Percentiles rank a stretch among this genome's conserved stretches.
These are phyloP conservation scores for Lasioglossum morio DNA, from an alignment of 2,888 invertebrate species.

Conservation along the genomic window DNA sequence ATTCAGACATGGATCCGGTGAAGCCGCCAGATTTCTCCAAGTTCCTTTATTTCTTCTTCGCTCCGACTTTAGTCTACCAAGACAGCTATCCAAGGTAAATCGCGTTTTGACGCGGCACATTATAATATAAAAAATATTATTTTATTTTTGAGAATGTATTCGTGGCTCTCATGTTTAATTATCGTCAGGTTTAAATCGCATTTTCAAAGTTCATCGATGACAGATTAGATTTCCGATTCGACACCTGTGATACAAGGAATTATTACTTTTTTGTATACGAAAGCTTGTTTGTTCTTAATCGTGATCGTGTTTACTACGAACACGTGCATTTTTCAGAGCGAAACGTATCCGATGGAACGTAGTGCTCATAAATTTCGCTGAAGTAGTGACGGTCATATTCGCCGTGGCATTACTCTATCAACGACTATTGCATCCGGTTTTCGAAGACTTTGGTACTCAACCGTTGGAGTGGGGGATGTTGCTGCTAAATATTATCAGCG, in stretches of 20 bases:
- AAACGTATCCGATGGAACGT: slow-evolving; percentile 90
- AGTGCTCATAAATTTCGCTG: slow-evolving; percentile 89
- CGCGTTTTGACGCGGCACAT: not conserved
- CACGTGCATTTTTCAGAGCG: slow-evolving; percentile 85
- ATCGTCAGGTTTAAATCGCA: not conserved
- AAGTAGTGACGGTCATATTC: slow-evolving; percentile 92
- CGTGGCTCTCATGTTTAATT: not conserved
- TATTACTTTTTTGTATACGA: not conserved
- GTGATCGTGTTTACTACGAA: not conserved
- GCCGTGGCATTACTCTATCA: slow-evolving; percentile 93
- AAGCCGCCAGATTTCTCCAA: slow-evolving; percentile 88
- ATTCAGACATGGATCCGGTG: slow-evolving; percentile 77
- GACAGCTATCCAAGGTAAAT: slow-evolving; percentile 93
- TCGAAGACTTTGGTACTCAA: slow-evolving; percentile 87
- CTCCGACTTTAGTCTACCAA: slow-evolving; percentile 93
- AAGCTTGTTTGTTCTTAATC: not conserved
- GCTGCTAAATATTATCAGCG: slow-evolving; percentile 88
- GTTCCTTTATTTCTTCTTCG: slow-evolving; percentile 94
- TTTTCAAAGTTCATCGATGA: too few relatives aligned
- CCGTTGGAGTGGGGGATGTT: slow-evolving; percentile 85
- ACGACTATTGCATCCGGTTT: slow-evolving; percentile 90
- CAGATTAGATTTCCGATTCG: not conserved
- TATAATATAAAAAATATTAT: not conserved
- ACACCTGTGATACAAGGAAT: not conserved
- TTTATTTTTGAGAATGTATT: not conserved